Evolutionary conservation across 1,140 invertebrate species (phyloP), one percentile per base, ranked within the genome.

Genomic region (Hylaeus volcanicus): DNA sequence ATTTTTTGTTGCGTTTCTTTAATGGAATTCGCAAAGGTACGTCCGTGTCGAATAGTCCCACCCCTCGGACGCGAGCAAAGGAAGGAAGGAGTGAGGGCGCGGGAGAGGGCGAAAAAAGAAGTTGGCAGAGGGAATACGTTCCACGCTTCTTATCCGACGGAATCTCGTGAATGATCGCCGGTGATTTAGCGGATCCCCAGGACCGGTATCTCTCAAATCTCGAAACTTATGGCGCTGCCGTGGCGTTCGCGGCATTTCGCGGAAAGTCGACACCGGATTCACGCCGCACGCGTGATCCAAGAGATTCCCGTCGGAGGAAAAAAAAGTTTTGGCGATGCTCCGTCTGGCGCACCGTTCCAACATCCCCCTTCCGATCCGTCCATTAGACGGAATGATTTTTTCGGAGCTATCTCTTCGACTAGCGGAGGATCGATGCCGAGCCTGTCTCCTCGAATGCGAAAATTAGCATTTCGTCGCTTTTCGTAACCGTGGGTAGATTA

Each of bases 141-240:
- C 65, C 84, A n/a, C 85, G 71, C 68, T 72, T 86, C 84, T 86
- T 86, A 86, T 86, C 85, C 58, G 61, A 72, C 41, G 70, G 43
- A 86, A 86, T 86, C 85, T 86, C 66, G 43, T 83, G 84, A 86
- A 74, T 79, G 85, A 86, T 86, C 81, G 84, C 53, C 80, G 84
- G 84, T 86, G 85, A 86, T 86, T 86, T 86, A 86, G 75, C 63
- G 80, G 75, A 82, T 60, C 60, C 71, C 9, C 66, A 43, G 39
- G 51, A 6, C 48, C 69, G 74, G 71, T 86, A 83, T 86, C 80
- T 86, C 72, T 79, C 56, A 86, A 86, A 86, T 86, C 85, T 86
- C 58, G 71, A 55, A 73, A 86, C 66, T 86, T 86, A 86, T 86
- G 80, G 80, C 84, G 64, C 11, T 71, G 72, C 72, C 84, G 72